These are phyloP conservation scores for Nycteola revayana DNA, from an alignment of 2,888 invertebrate genomes.

Conservation along the genomic window DNA sequence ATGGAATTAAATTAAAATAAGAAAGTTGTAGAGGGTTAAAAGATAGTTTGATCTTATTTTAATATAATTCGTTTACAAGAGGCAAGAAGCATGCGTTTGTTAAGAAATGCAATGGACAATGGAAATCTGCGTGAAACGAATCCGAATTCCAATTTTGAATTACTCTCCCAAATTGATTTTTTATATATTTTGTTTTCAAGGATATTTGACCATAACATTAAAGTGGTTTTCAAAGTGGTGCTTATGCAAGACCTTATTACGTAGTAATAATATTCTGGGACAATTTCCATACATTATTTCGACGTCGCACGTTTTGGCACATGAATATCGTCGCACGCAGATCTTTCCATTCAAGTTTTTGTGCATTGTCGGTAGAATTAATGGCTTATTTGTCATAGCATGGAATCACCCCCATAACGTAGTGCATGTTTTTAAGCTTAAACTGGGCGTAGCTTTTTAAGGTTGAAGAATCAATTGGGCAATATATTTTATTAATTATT, in stretches of 20 bases:
- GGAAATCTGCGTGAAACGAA: conserved; percentile 61
- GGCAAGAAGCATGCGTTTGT: conserved; percentile 87
- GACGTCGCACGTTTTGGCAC: conserved; percentile 18
- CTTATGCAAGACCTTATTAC: conserved; percentile 5
- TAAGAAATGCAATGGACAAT: conserved; percentile 38
- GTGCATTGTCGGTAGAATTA: conserved; percentile 42
- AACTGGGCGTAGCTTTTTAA: too few species aligned
- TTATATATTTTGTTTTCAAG: too few species aligned
- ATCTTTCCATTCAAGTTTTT: conserved; percentile 66
- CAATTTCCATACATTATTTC: conserved; percentile 21
- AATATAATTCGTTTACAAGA: conserved; percentile 71
- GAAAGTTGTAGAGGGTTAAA: conserved; percentile 49
- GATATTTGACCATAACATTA: too few species aligned
- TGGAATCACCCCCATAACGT: conserved; percentile 31
- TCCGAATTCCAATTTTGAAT: not conserved
- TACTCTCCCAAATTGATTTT: too few species aligned
- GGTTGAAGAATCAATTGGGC: too few species aligned
- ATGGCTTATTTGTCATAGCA: conserved; percentile 49
- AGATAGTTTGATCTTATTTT: conserved; percentile 68
- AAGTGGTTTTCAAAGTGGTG: too few species aligned
- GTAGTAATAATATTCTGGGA: conserved; percentile 22
- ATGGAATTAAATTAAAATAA: conserved; percentile 79
- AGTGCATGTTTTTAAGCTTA: conserved; percentile 31
- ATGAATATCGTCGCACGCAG: conserved; percentile 58
- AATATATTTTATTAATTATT: too few species aligned